Base-by-base conservation (phyloP, 2,888 invertebrate species). In the Nyleta sp. region DNA sequence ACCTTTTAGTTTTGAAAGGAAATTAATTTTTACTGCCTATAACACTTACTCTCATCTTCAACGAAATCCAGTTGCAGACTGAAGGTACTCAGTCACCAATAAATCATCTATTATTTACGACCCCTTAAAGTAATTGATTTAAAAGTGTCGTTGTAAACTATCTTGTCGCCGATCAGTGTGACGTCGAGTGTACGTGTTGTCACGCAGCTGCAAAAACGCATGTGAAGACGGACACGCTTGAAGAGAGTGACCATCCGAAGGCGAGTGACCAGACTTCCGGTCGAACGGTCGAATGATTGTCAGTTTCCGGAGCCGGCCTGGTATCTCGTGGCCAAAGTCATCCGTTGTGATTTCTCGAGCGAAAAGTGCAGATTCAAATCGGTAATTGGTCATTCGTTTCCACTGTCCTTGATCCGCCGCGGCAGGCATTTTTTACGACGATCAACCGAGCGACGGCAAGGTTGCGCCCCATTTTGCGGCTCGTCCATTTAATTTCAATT, bases 221-320 rank as follows among this genome's bases (percentile, higher is more conserved):
- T 55, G 52, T 74, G 71, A 68, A 64, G 53, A 75, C 55, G 62
- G 71, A 75, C 40, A 75, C 57, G 71, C 60, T 71, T 60, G 57
- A 75, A 53, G 71, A 46, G 75, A 68, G 74, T 28, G 67, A 73
- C 24, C 44, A 48, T 38, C 24, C 55, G 62, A 71, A 75, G 80
- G 73, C 80, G 65, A 80, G 73, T 77, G 80, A 77, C 76, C 73
- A 71, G 76, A 80, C 80, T 62, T 80, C 80, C 80, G 76, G 80
- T 68, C 40, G 64, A 68, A 70, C 64, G 64, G 40, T 65, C 70
- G 71, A 75, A 73, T 55, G 77, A 74, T 52, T 77, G 68, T 48
- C 67, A 22, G 76, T 73, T 80, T 80, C 80, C 80, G 80, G 59
- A 65, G 71, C 15, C 35, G 40, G 35, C 28, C 28, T 28, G 28